Percentiles rank a stretch among this genome's conserved stretches.
Conservation (phyloP, 2,888 invertebrate species). For the Synanthedon formicaeformis region DNA sequence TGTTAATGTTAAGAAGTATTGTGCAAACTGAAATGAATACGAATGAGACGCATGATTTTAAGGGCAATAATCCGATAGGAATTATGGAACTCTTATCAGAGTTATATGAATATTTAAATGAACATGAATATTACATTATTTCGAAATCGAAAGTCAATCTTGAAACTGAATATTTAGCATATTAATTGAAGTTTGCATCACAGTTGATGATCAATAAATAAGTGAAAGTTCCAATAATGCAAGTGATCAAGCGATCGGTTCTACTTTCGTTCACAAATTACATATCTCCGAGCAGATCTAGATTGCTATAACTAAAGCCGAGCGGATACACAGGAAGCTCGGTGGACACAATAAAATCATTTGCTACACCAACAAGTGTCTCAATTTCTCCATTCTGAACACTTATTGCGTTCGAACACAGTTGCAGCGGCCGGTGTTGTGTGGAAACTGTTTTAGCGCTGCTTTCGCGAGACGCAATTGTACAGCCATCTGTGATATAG, state of each 20-base stretch:
- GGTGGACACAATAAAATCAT: conserved; percentile 3
- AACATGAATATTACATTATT: background rate
- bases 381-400: conserved; percentile 34
- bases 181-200: background rate
- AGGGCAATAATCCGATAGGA: conserved; percentile 7
- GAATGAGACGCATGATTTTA: conserved; percentile 16
- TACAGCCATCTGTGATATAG: conserved; percentile 3
- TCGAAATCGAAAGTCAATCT: background rate
- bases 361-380: conserved; percentile 31
- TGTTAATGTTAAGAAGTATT: conserved; percentile 9
- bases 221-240: conserved; percentile 13
- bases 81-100: background rate
- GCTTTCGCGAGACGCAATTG: conserved; percentile 31
- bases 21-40: conserved; percentile 20
- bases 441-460: conserved; percentile 32
- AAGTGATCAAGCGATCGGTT: conserved; percentile 7
- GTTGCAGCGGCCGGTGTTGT: conserved; percentile 20
- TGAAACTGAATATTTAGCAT: background rate
- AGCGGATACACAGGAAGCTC: conserved; percentile 5
- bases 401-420: conserved; percentile 26
- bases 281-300: conserved; percentile 6
- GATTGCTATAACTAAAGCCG: background rate
- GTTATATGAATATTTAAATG: background rate
- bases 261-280: conserved; percentile 17
- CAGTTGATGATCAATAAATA: background rate